Evolutionary conservation across 1,140 invertebrate species (phyloP).

Genomic region (Plectrocnemia conspersa): DNA sequence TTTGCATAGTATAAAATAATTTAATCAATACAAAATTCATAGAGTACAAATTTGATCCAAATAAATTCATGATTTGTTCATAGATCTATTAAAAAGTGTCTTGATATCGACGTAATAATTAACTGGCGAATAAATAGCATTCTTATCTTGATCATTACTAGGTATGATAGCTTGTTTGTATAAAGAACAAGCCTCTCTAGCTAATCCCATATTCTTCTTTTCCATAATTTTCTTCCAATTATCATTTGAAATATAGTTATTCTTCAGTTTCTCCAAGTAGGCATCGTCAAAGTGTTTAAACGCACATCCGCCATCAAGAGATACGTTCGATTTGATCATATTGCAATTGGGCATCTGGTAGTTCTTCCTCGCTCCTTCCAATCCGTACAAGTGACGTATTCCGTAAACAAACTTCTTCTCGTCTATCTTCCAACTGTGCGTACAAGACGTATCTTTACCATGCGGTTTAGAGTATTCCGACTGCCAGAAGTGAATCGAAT

Average conservation of each 20-base stretch:
- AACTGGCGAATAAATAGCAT: slow-evolving; percentile 16
- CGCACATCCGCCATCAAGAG: slow-evolving; percentile 58
- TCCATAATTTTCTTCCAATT: slow-evolving; percentile 19
- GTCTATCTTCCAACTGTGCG: slow-evolving; percentile 61
- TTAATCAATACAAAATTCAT: too few relatives aligned
- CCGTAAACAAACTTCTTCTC: slow-evolving; percentile 63
- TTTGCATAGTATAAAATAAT: too few relatives aligned
- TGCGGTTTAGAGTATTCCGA: slow-evolving; percentile 59
- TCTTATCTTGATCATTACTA: neutral
- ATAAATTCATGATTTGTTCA: too few relatives aligned
- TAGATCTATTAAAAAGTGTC: neutral
- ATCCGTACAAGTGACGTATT: slow-evolving; percentile 67
- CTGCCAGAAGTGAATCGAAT: slow-evolving; percentile 63
- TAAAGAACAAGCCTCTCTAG: slow-evolving; percentile 21
- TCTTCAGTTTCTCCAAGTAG: slow-evolving; percentile 45
- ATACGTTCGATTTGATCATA: slow-evolving; percentile 50
- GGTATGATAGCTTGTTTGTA: slow-evolving; percentile 26
- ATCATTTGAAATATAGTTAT: slow-evolving; percentile 26
- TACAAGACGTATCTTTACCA: slow-evolving; percentile 49
- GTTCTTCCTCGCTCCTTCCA: slow-evolving; percentile 61
- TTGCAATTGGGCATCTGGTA: slow-evolving; percentile 57
- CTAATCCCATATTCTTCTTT: slow-evolving; percentile 13
- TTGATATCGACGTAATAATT: slow-evolving; percentile 29
- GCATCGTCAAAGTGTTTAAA: slow-evolving; percentile 55
- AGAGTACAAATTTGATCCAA: too few relatives aligned